Evolutionary conservation across 2,888 invertebrate species (phyloP).

Genomic region (Nomada hirtipes): DNA sequence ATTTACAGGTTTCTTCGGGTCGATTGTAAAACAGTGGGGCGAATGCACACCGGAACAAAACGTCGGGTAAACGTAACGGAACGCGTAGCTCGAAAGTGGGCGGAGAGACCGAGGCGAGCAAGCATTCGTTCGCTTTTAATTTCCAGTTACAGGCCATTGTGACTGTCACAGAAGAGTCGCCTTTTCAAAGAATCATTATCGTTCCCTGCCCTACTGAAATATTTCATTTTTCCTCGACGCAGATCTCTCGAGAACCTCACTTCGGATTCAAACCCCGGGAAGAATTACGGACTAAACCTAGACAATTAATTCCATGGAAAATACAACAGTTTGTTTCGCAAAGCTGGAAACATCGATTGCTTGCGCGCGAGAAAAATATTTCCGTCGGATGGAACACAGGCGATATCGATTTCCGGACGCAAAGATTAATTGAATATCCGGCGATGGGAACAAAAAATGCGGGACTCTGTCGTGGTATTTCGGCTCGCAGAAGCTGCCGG

Average conservation of each 20-base stretch:
- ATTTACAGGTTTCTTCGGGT: conserved; percentile 22
- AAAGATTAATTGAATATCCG: conserved; percentile 68
- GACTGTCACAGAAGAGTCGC: background rate
- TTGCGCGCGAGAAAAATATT: conserved; percentile 51
- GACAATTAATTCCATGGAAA: too few species aligned
- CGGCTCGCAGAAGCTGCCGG: conserved; percentile 40
- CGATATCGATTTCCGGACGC: conserved; percentile 42
- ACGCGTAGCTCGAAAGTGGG: background rate
- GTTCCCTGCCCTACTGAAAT: background rate
- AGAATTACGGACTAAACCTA: too few species aligned
- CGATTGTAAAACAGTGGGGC: conserved; percentile 12
- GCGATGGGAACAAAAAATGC: conserved; percentile 63
- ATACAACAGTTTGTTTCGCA: background rate
- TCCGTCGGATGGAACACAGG: conserved; percentile 11
- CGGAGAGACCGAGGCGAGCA: background rate
- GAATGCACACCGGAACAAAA: background rate
- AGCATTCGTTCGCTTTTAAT: background rate
- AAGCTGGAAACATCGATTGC: background rate
- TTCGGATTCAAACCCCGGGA: too few species aligned
- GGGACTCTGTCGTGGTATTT: conserved; percentile 61
- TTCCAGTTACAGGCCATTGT: background rate
- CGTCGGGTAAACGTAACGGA: background rate
- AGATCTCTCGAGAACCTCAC: too few species aligned
- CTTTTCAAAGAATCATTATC: background rate
- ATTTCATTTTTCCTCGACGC: too few species aligned